Percentiles rank a stretch among this genome's conserved stretches.
Evolutionary conservation across 92 coral and sea anemone species (phyloP).

Genomic region (Bergia sp.): DNA sequence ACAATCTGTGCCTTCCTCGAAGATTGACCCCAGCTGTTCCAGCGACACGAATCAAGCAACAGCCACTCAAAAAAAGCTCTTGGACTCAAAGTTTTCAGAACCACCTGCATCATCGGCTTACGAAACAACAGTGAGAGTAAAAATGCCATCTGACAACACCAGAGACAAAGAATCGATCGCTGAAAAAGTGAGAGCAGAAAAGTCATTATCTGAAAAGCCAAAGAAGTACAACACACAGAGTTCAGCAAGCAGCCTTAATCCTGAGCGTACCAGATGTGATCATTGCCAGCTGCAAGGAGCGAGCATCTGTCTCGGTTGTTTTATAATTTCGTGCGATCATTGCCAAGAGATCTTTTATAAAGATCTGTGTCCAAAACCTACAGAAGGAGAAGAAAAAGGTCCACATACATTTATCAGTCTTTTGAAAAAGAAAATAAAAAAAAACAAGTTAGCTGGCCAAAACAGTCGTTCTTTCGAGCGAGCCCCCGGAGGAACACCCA

Average conservation of each 20-base stretch:
- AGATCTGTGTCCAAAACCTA: constrained; percentile 15
- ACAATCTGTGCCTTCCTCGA: not conserved
- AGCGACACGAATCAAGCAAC: not conserved
- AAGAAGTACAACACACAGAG: no score
- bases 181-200: not conserved
- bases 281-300: constrained; percentile 1
- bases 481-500: not conserved
- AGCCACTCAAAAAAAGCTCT: not conserved
- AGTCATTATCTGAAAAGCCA: not conserved
- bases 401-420: not conserved
- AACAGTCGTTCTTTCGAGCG: constrained; percentile 7
- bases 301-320: not conserved
- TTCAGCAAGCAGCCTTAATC: not conserved
- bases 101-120: not conserved
- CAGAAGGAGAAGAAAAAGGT: not conserved
- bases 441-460: not conserved
- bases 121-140: not conserved
- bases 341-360: not conserved
- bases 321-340: not conserved
- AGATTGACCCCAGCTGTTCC: not conserved
- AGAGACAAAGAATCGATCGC: not conserved
- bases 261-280: not conserved
- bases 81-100: no score
- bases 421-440: not conserved
- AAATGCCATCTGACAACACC: not conserved